Base-by-base conservation (phyloP, 2,113 vertebrate genomes). In the Australoheros scitulus region DNA sequence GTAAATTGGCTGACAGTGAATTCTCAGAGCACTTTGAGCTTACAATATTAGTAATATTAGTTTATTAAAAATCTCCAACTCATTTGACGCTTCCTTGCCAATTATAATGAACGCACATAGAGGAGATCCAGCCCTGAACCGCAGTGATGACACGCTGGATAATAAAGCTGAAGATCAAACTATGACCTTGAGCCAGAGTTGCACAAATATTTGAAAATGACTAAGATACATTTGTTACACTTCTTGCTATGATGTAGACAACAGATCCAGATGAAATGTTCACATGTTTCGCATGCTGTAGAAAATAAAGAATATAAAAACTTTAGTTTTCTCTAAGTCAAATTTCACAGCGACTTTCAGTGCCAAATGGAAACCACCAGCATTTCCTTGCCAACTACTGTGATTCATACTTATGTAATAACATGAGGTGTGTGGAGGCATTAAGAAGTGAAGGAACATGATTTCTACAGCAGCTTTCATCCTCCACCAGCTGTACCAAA, bases 1-100 rank as follows among this genome's bases (percentile, higher is more conserved):
- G 86, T 81, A 91, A 87, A 89, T 85, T 82, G 91, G 81, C 86
- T 79, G 83, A 87, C 80, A 65, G 86, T 50, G 64, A 77, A 88
- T 64, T 88, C 82, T 83, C 82, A 50, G 20, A 84, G 26, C 52
- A 24, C 70, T 47, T 2, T 55, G 58, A 74, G 64, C 82, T 70
- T 85, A 77, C 81, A 86, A 85, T 84, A 86, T 91, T 81, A 80
- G 80, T n/a, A 47, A 86, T 92, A 90, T 90, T 80, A 87, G 70
- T 76, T 86, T 76, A 79, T 77, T 81, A 61, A 76, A 82, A 82
- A 57, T 55, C 24, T 72, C 47, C 68, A n/a, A 82, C 38, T 77
- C 77, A 82, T 87, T 58, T 61, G 76, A 77, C 72, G 65, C 83
- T 38, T 55, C 55, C 20, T 60, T 9, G 36, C 24, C 86, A 70